Base-by-base conservation (phyloP, 2,888 invertebrate species). In the Torymus tubicola region DNA sequence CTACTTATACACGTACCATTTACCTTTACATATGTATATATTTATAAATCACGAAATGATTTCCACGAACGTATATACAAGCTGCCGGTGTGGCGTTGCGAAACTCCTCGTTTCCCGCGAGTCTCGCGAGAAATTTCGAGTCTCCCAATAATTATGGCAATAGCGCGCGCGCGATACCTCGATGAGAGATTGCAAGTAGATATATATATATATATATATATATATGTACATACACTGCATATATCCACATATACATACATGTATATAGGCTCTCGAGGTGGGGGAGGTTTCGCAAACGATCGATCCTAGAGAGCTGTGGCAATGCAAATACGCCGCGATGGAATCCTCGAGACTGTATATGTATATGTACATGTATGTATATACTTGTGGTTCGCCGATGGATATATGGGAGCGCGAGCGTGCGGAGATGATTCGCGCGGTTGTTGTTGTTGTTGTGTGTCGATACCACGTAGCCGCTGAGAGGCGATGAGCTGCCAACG, bases 111-210 rank as follows among this genome's bases (percentile, higher is more conserved):
- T 42, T 42, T 42, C 42, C 42, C 42, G 42, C 42, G 42, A 42
- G 42, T 42, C 42, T 42, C 42, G 8, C 58, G 57, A 69, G 79
- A 74, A 64, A 74, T 74, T 74, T 78, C 61, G 72, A 18, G 31
- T 78, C 18, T 73, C 74, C 64, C 79, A 79, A 80, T 75, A 80
- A 75, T 80, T 80, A 75, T 67, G 65, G 79, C 70, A 52, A 70
- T 64, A 57, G 60, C 60, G 61, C 64, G 63, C 42, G 42, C 8
- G 42, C 60, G 52, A n/a, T 64, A 65, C 42, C 42, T 42, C 71
- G 75, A 75, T 80, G 71, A 80, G 71, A 80, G 75, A 80, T 71
- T 76, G 67, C 67, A 52, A 50, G 73, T 55, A 50, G 58, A 14
- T 65, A 21, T 61, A 0, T 42, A 42, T 8, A 8, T 42, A 14